Base-by-base conservation (phyloP, 1,140 invertebrate genomes). In the Pristionchus pacificus region DNA sequence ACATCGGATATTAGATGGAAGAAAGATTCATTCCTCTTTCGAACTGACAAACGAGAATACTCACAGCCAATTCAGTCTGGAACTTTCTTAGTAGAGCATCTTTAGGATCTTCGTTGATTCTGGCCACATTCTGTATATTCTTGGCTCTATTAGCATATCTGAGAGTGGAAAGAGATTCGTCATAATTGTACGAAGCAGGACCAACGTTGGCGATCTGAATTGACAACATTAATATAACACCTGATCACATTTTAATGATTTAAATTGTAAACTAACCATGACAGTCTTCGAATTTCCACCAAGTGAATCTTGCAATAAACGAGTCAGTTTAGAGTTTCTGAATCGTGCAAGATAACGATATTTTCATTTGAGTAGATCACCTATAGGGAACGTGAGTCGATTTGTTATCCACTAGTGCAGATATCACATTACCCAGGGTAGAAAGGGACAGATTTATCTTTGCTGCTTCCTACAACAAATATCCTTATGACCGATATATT, bases 91-190 rank as follows among this genome's bases (percentile, higher is more conserved):
- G 88, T 28, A 98, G 85, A 1, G 96, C 94, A 86, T 98, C 95
- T 81, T 97, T 97, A 0, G 95, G 93, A 86, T 98, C 95, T 84
- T 97, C 94, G 85, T 99, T 99, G 67, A 98, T 91, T 74, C 91
- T 90, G 62, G 94, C 95, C 77, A 91, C 90, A 85, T 98, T 99
- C 83, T 94, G 91, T 71, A 99, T 99, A 81, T 92, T 95, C 85
- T 99, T 98, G 1, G 95, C 95, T 66, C 95, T 88, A 86, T 93
- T 95, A 0, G 96, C 95, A 86, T 98, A 99, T 19, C 97, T 87
- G 59, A 98, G 86, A 0, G 96, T 97, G 80, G 93, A 97, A 60
- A 98, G 92, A 0, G 93, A 95, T 85, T 98, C 96, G 81, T 98
- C 95, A 84, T 95, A 97, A 86, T 98, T 98, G 71, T 91, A 91